Conservation (phyloP, 1,140 invertebrate genomes). For the Heliconius congener region DNA sequence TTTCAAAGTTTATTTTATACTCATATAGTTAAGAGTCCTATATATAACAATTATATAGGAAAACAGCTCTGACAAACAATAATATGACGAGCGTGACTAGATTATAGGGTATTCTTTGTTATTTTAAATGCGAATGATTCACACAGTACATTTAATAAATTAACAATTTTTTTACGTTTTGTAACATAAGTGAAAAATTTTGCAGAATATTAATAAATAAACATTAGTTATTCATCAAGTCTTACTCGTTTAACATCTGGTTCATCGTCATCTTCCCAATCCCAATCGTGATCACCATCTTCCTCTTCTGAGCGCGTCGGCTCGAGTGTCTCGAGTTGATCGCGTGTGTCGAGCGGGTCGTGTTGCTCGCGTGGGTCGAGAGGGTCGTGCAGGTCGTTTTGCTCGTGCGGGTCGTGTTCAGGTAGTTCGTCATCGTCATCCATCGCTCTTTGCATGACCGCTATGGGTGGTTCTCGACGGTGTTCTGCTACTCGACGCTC, state of each 20-base stretch:
- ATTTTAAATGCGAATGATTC: conserved; percentile 21
- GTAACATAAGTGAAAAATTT: too few relatives aligned
- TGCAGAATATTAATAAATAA: not conserved
- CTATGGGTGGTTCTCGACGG: conserved; percentile 94
- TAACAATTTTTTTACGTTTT: too few relatives aligned
- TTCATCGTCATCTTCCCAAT: conserved; percentile 57
- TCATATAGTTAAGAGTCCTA: not conserved
- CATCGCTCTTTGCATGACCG: conserved; percentile 87
- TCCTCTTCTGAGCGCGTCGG: conserved; percentile 46
- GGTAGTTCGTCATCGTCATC: conserved; percentile 54
- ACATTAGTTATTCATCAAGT: conserved; percentile 39
- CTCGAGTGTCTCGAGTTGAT: conserved; percentile 23
- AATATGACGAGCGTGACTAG: conserved; percentile 25
- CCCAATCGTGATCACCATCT: conserved; percentile 37
- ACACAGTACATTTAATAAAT: not conserved
- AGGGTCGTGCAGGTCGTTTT: conserved; percentile 3
- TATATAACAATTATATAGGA: conserved; percentile 17
- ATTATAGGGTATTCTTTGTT: conserved; percentile 26
- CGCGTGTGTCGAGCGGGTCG: not conserved
- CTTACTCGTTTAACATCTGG: conserved; percentile 42
- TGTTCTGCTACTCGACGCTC: conserved; percentile 97
- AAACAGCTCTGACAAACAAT: conserved; percentile 18
- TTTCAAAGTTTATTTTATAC: not conserved
- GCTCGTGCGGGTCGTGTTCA: conserved; percentile 23
- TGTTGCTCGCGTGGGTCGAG: not conserved